phyloP scores from a whole-genome alignment of 2,888 invertebrate species.

The Liodrosophila aerea region DNA sequence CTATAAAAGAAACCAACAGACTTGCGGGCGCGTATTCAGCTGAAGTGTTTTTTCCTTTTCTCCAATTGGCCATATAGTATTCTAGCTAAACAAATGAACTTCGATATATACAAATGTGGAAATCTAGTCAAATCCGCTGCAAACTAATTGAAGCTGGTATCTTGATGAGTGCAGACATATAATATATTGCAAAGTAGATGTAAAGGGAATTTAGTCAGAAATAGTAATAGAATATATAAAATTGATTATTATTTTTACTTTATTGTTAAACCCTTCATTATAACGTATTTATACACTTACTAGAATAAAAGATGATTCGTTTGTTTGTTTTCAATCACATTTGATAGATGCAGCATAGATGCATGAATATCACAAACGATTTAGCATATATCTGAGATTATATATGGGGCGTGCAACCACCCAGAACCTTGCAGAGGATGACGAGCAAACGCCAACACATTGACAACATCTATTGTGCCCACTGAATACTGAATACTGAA shows the following conservation, averaged over 20 bases:
- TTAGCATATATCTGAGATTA: slow-evolving; percentile 5
- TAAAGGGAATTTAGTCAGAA: too few species aligned
- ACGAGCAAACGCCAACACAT: slow-evolving; percentile 37
- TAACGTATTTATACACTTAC: too few species aligned
- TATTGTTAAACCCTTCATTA: too few species aligned
- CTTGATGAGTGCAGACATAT: slow-evolving; percentile 18
- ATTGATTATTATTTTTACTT: too few species aligned
- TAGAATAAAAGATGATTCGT: too few species aligned
- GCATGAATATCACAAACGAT: too few species aligned
- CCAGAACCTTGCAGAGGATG: slow-evolving; percentile 29
- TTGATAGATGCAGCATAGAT: too few species aligned
- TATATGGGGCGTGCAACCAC: slow-evolving; percentile 49
- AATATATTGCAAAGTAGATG: slow-evolving; percentile 5
- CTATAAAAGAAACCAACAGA: slow-evolving; percentile 15
- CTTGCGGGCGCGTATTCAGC: slow-evolving; percentile 5
- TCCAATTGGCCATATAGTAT: neutral
- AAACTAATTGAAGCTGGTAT: too few species aligned
- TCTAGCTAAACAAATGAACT: slow-evolving; percentile 30
- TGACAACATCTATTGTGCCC: slow-evolving; percentile 26
- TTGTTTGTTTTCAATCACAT: too few species aligned
- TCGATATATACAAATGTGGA: slow-evolving; percentile 9
- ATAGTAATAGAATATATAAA: too few species aligned
- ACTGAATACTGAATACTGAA: slow-evolving; percentile 17
- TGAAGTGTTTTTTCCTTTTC: slow-evolving; percentile 15
- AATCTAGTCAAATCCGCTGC: slow-evolving; percentile 22